Percentiles rank a stretch among this genome's conserved stretches.
These are phyloP conservation scores for Scrobipalpa atriplicella DNA, from an alignment of 2,888 invertebrate genomes.

Conservation along the genomic window DNA sequence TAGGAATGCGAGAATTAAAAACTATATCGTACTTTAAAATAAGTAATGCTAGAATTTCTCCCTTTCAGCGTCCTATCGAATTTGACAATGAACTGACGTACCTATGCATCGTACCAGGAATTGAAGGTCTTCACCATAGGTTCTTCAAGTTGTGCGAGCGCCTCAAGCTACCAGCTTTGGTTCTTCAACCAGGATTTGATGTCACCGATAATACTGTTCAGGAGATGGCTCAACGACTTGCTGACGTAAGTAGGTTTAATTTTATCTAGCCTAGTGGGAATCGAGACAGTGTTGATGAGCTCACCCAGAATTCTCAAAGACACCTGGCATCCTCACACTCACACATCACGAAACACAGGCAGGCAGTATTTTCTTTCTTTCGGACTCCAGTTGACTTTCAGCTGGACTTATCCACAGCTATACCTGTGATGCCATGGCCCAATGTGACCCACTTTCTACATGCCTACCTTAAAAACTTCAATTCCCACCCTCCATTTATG, in stretches of 20 bases:
- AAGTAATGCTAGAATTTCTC: no score
- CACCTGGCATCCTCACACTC: neutral
- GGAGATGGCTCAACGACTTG: conserved; percentile 47
- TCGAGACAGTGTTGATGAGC: no score
- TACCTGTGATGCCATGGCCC: no score
- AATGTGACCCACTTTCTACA: no score
- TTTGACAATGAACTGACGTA: conserved; percentile 13
- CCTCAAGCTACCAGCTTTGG: conserved; percentile 52
- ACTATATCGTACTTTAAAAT: neutral
- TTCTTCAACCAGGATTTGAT: conserved; percentile 54
- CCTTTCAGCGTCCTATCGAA: conserved; percentile 7
- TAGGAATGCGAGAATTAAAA: no score
- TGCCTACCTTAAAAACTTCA: no score
- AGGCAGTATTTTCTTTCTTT: no score
- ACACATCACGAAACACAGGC: no score
- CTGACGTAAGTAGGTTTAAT: conserved; percentile 44
- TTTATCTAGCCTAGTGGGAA: no score
- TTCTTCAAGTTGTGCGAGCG: conserved; percentile 51
- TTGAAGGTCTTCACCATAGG: conserved; percentile 52
- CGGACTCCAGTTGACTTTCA: no score
- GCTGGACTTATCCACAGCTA: no score
- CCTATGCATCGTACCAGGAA: conserved; percentile 43
- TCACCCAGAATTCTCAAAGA: neutral
- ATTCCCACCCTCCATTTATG: no score
- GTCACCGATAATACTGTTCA: conserved; percentile 43